Evolutionary conservation across 2,113 vertebrate species (phyloP).

Genomic region (Chitala chitala): DNA sequence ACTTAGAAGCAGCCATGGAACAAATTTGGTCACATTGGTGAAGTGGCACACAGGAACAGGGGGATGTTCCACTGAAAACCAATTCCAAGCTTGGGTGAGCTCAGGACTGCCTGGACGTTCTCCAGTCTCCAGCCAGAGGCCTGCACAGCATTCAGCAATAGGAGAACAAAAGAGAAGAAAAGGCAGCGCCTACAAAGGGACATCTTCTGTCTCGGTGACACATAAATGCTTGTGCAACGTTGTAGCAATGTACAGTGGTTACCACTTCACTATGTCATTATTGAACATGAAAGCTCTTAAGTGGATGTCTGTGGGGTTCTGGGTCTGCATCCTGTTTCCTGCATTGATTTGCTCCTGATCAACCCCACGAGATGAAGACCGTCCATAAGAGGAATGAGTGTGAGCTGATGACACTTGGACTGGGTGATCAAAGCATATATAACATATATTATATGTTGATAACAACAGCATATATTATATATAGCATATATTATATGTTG

Average conservation of each 20-base stretch:
- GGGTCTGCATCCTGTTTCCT: constrained; percentile 51
- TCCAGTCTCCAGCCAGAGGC: constrained; percentile 67
- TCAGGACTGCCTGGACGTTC: constrained; percentile 76
- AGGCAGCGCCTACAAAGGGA: not conserved
- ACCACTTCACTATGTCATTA: too few species aligned
- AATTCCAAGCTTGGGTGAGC: constrained; percentile 79
- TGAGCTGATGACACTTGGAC: constrained; percentile 54
- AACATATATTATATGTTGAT: constrained; percentile 23
- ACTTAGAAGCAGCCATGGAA: constrained; percentile 75
- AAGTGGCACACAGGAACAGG: constrained; percentile 74
- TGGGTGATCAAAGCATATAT: constrained; percentile 64
- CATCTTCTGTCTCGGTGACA: not conserved
- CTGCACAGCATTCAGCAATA: constrained; percentile 70
- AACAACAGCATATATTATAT: constrained; percentile 39
- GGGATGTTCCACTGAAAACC: constrained; percentile 77
- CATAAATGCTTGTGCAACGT: constrained; percentile 42
- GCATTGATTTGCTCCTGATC: constrained; percentile 64
- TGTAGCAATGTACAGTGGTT: constrained; percentile 37
- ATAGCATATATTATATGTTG: too few species aligned
- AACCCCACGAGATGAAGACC: constrained; percentile 58
- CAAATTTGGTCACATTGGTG: constrained; percentile 81
- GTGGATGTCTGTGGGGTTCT: not conserved
- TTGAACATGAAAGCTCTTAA: not conserved
- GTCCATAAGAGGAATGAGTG: constrained; percentile 48
- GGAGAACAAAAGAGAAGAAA: constrained; percentile 62